Evolutionary conservation across 2,797 vertebrate species (phyloP), one percentile per base, ranked within the genome.

Genomic region (Typhlichthys subterraneus): DNA sequence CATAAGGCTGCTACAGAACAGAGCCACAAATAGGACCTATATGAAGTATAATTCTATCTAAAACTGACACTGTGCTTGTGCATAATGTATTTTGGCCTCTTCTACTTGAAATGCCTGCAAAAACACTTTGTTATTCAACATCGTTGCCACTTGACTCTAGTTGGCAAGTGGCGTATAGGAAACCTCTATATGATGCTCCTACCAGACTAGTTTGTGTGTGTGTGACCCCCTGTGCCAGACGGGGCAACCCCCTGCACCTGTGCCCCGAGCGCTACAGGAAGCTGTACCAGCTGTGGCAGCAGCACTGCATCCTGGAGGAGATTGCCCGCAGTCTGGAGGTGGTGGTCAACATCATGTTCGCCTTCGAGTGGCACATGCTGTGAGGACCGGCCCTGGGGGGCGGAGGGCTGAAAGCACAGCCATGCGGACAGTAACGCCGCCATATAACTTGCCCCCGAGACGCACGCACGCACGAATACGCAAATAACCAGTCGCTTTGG

Each of bases 251-350:
- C 0, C 82, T 99, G 77, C 96, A 96, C 73, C 92, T 99, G 33
- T 97, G 95, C 80, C 93, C 79, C 0, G 96, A 98, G 73, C 94
- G 97, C 52, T 99, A 99, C 89, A 93, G 88, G 85, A 99, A 98
- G 82, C 93, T 99, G 64, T 94, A 97, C 83, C 92, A 96, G 79
- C 89, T 99, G 17, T 99, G 97, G 98, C 95, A 95, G 81, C 96
- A 99, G 45, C 98, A 99, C 85, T 97, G 97, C 88, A 95, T 99
- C 80, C 91, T 98, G 86, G 97, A 99, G 81, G 96, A 99, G 86
- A 99, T 99, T 15, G 96, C 96, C 63, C 96, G 96, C 62, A 97
- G 93, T 86, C 94, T 97, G 72, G 98, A 99, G 90, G 94, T 95
- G 90, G 94, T 95, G 0, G 96, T 95, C 85, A 97, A 95, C 63